phyloP scores from a whole-genome alignment of 2,888 invertebrate genomes.

The Dryomyza anilis region DNA sequence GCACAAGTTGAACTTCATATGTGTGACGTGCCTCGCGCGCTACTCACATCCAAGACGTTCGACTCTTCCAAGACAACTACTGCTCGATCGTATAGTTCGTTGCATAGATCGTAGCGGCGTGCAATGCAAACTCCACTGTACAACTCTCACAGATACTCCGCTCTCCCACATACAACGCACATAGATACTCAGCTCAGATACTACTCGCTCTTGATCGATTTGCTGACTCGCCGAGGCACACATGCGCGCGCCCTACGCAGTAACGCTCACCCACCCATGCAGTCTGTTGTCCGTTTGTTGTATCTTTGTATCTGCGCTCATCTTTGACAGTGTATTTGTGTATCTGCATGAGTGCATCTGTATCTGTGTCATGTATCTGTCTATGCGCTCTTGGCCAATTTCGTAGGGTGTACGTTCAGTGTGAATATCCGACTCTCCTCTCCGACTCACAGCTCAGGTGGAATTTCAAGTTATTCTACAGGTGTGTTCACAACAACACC shows the following conservation, averaged over 20 bases:
- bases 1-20: not conserved
- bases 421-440: not conserved
- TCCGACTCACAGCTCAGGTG: conserved; percentile 4
- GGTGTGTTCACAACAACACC: conserved; percentile 13
- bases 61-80: conserved; percentile 34
- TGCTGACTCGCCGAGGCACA: not conserved
- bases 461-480: conserved; percentile 11
- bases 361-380: not conserved
- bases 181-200: not conserved
- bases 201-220: not conserved
- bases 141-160: not conserved
- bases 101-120: not conserved
- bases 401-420: conserved; percentile 15
- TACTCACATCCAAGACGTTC: conserved; percentile 31
- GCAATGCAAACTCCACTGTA: not conserved
- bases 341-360: not conserved
- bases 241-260: not conserved
- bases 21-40: conserved; percentile 24
- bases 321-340: not conserved
- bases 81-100: not conserved
- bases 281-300: not conserved
- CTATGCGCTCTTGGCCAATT: not conserved
- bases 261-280: not conserved
- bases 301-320: not conserved
- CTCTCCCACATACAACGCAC: not conserved